A percentile compares a stretch with the other conserved stretches of the same genome.
Evolutionary conservation across 2,888 invertebrate genomes (phyloP).

Genomic region (Trachelus troglodyta): DNA sequence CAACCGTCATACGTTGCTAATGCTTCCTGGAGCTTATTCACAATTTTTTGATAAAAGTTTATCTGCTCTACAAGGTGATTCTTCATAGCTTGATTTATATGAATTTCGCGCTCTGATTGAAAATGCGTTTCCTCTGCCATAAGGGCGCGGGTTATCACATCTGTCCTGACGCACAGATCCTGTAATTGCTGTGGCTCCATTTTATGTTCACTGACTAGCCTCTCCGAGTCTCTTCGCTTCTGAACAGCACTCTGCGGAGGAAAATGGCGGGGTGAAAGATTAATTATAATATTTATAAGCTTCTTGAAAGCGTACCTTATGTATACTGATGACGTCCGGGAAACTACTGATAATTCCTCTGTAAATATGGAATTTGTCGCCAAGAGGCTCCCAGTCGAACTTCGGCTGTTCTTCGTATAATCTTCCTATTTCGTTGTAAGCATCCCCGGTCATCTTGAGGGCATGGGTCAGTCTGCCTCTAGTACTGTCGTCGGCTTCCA

Average conservation of each 20-base stretch:
- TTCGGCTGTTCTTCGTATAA: constrained; percentile 92
- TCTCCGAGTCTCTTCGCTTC: constrained; percentile 90
- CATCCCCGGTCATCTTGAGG: constrained; percentile 86
- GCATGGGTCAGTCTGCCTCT: constrained; percentile 78
- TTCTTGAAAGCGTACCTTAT: constrained; percentile 72
- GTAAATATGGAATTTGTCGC: constrained; percentile 93
- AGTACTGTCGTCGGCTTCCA: constrained; percentile 79
- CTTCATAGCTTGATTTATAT: constrained; percentile 88
- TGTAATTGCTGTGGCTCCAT: constrained; percentile 84
- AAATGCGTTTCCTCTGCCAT: constrained; percentile 96
- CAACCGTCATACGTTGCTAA: constrained; percentile 66
- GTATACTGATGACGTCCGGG: constrained; percentile 90
- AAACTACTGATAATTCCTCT: constrained; percentile 91
- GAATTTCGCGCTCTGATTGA: constrained; percentile 85
- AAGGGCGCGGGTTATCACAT: constrained; percentile 91
- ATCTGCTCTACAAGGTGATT: constrained; percentile 90
- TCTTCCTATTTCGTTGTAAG: constrained; percentile 89
- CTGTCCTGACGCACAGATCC: constrained; percentile 85
- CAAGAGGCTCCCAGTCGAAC: constrained; percentile 89
- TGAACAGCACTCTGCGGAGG: constrained; percentile 76
- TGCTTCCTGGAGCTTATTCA: constrained; percentile 77
- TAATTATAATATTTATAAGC: background rate
- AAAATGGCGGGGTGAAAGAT: background rate
- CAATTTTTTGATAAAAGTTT: constrained; percentile 88
- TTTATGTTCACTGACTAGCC: constrained; percentile 82